These are phyloP conservation scores for Octodonta nipae DNA, from an alignment of 2,888 invertebrate species.

Conservation along the genomic window DNA sequence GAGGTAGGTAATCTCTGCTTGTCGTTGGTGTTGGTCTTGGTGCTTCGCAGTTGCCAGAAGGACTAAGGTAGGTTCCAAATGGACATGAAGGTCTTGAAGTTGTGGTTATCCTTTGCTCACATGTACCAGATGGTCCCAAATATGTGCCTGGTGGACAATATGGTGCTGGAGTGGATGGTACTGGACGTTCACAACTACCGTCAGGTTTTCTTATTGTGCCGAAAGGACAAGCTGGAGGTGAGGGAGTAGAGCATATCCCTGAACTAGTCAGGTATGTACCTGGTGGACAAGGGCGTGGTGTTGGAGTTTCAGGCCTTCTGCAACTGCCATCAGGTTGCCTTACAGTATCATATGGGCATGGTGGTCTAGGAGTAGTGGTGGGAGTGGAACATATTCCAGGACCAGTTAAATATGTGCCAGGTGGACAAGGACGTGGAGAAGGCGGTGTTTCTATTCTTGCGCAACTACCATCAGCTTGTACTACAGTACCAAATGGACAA, in stretches of 20 bases:
- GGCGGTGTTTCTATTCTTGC: conserved; percentile 5
- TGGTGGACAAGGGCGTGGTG: conserved; percentile 11
- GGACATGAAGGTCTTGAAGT: conserved; percentile 11
- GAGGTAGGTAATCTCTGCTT: conserved; percentile 19
- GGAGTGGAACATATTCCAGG: conserved; percentile 9
- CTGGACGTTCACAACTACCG: conserved; percentile 7
- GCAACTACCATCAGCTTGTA: conserved; percentile 8
- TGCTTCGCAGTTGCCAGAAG: conserved; percentile 9
- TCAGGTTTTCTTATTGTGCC: conserved; percentile 8
- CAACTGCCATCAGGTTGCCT: conserved; percentile 8
- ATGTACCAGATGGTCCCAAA: conserved; percentile 8
- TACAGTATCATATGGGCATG: conserved; percentile 9
- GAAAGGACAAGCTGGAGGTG: conserved; percentile 7
- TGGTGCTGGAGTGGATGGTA: background rate
- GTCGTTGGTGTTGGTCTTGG: conserved; percentile 6
- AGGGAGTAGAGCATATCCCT: conserved; percentile 9
- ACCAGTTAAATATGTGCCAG: conserved; percentile 9
- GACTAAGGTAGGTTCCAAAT: conserved; percentile 9
- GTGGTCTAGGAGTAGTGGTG: conserved; percentile 5
- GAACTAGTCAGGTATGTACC: conserved; percentile 10
- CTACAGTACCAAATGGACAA: conserved; percentile 8
- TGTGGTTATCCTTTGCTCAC: conserved; percentile 4
- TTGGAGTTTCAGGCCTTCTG: conserved; percentile 7
- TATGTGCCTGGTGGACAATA: conserved; percentile 9
- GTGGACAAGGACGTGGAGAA: conserved; percentile 13